These are phyloP conservation scores for Triops longicaudatus DNA, from an alignment of 1,140 invertebrate species.

Conservation along the genomic window DNA sequence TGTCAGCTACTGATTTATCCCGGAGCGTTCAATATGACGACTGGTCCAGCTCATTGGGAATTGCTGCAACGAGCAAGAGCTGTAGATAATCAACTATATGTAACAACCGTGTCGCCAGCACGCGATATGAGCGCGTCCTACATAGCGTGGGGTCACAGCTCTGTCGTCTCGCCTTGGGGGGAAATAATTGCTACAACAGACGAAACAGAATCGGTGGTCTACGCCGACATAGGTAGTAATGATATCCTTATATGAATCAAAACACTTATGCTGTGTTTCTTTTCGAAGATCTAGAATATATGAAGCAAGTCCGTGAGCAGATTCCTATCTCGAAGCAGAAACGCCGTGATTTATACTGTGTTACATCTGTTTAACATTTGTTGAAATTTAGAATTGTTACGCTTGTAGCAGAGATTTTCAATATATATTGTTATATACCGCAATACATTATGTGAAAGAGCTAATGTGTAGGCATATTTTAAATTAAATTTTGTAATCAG, in stretches of 20 bases:
- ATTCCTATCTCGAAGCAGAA: conserved; percentile 69
- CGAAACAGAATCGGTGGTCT: conserved; percentile 57
- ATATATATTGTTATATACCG: no score
- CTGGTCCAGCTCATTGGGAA: conserved; percentile 88
- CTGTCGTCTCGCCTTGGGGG: conserved; percentile 80
- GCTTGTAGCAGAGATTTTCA: not conserved
- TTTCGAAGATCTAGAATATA: conserved; percentile 56
- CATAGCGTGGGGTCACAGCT: conserved; percentile 81
- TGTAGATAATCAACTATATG: conserved; percentile 72
- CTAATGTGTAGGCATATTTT: no score
- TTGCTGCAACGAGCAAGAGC: conserved; percentile 68
- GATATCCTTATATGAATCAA: not conserved
- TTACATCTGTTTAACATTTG: conserved; percentile 18
- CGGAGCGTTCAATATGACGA: conserved; percentile 93
- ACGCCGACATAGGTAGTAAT: conserved; percentile 62
- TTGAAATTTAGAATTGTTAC: not conserved
- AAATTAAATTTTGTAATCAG: no score
- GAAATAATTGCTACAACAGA: conserved; percentile 60
- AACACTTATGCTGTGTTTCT: conserved; percentile 31
- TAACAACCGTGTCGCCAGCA: conserved; percentile 56
- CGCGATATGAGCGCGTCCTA: conserved; percentile 61
- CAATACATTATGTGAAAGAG: no score
- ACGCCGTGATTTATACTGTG: conserved; percentile 70
- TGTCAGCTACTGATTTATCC: conserved; percentile 81
- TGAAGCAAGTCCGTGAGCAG: conserved; percentile 65